These are phyloP conservation scores for Notocelia uddmanniana DNA, from an alignment of 2,888 invertebrate species.

Conservation along the genomic window DNA sequence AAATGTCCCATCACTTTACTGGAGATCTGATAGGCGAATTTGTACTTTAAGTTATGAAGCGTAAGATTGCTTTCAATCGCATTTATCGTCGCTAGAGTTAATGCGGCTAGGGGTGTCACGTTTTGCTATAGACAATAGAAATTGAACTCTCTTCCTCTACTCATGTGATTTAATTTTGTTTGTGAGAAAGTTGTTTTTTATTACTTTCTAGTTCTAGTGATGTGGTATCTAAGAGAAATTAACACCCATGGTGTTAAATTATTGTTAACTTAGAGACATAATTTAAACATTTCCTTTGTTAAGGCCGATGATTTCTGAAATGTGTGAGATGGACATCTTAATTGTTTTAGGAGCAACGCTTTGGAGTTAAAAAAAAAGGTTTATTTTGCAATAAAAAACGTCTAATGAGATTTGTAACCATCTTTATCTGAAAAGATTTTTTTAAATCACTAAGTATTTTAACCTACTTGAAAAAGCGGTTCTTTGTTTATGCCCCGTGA, in stretches of 20 bases:
- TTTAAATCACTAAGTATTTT: neutral
- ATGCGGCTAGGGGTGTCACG: neutral
- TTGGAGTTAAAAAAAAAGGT: conserved; percentile 41
- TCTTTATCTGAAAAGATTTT: neutral
- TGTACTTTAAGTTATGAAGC: neutral
- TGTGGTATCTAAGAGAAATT: conserved; percentile 56
- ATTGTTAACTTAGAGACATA: conserved; percentile 59
- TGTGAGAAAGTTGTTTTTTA: conserved; percentile 8
- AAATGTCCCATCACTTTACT: conserved; percentile 54
- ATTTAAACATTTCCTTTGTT: conserved; percentile 54
- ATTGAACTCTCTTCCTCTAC: neutral
- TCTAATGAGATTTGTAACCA: conserved; percentile 10
- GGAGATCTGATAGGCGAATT: conserved; percentile 6
- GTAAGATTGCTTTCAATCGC: conserved; percentile 1
- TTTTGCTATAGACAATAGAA: conserved; percentile 10
- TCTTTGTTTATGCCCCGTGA: no score
- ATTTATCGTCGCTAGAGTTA: neutral
- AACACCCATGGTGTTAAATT: conserved; percentile 68
- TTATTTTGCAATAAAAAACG: conserved; percentile 24
- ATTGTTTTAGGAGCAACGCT: conserved; percentile 45
- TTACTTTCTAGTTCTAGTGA: conserved; percentile 19
- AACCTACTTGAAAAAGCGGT: neutral
- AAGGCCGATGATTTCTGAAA: conserved; percentile 55
- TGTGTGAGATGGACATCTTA: conserved; percentile 51
- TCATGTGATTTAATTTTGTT: conserved; percentile 4